These are phyloP conservation scores for Anarsia innoxiella DNA, from an alignment of 2,888 invertebrate genomes.

Conservation along the genomic window DNA sequence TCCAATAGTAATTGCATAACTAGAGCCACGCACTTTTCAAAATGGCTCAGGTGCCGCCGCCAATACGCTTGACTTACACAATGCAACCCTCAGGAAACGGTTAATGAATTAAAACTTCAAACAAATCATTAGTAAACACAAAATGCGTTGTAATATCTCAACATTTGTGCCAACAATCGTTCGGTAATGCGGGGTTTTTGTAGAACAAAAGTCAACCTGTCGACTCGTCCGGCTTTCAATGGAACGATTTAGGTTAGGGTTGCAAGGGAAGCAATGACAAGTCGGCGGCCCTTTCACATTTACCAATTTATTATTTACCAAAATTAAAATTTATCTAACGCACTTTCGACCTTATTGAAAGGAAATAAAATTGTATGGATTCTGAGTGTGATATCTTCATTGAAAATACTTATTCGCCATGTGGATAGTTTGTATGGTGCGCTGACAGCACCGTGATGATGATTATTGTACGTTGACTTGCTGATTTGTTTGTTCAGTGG, in stretches of 20 bases:
- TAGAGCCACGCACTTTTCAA: no score
- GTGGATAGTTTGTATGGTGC: constrained; percentile 59
- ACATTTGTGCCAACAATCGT: constrained; percentile 73
- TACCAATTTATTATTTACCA: constrained; percentile 25
- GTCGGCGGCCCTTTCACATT: constrained; percentile 53
- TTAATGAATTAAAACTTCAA: constrained; percentile 30
- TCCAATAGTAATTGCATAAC: no score
- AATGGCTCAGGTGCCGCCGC: no score
- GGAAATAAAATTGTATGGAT: no score
- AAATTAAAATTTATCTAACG: background rate
- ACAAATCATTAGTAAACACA: constrained; percentile 50
- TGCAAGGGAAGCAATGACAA: constrained; percentile 72
- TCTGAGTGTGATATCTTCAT: no score
- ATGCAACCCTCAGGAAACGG: constrained; percentile 14
- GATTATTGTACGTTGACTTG: constrained; percentile 55
- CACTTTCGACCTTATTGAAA: no score
- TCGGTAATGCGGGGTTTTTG: constrained; percentile 68
- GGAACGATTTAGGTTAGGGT: constrained; percentile 71
- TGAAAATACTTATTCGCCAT: constrained; percentile 52
- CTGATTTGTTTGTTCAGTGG: constrained; percentile 40
- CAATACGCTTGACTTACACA: no score
- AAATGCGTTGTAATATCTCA: constrained; percentile 65
- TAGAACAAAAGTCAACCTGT: constrained; percentile 73
- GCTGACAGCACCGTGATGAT: constrained; percentile 57
- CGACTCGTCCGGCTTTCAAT: constrained; percentile 48